A percentile compares a stretch with the other conserved stretches of the same genome.
Conservation (phyloP, 2,888 invertebrate genomes). For the Apodemia duryi region DNA sequence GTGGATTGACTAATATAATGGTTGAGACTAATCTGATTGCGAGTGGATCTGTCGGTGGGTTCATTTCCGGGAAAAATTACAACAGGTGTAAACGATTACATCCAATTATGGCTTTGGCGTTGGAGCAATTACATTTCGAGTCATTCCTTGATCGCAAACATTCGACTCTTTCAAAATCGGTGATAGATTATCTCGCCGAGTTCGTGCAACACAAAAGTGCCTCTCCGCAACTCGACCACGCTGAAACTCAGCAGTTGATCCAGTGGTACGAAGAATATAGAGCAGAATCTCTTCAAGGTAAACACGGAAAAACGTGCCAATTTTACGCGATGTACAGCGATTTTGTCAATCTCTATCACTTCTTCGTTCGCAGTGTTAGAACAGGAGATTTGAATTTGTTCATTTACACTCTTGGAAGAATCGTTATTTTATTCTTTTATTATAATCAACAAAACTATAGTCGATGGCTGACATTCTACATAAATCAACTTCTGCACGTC, state of each 20-base stretch:
- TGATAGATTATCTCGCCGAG: constrained; percentile 38
- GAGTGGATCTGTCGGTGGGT: constrained; percentile 37
- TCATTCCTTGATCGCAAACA: constrained; percentile 30
- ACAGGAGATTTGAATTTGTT: constrained; percentile 30
- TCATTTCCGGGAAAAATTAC: constrained; percentile 38
- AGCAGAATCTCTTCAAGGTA: constrained; percentile 23
- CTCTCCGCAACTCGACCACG: constrained; percentile 35
- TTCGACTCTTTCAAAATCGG: constrained; percentile 31
- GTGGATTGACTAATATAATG: constrained; percentile 38
- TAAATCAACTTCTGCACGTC: constrained; percentile 20
- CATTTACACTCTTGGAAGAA: constrained; percentile 29
- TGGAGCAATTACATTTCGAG: constrained; percentile 39
- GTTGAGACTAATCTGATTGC: constrained; percentile 30
- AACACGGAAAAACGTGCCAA: constrained; percentile 29
- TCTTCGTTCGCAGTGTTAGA: constrained; percentile 35
- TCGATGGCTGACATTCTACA: constrained; percentile 23
- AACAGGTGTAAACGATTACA: constrained; percentile 41
- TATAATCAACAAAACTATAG: constrained; percentile 33
- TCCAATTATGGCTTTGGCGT: constrained; percentile 33
- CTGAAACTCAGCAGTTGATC: constrained; percentile 40
- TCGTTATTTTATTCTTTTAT: constrained; percentile 32
- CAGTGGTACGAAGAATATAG: constrained; percentile 34
- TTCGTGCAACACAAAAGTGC: constrained; percentile 45
- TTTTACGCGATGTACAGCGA: constrained; percentile 32
- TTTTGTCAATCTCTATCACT: constrained; percentile 29